Percentiles rank a stretch among this genome's conserved stretches.
Conservation (phyloP, 2,888 invertebrate species). For the Myopa testacea region DNA sequence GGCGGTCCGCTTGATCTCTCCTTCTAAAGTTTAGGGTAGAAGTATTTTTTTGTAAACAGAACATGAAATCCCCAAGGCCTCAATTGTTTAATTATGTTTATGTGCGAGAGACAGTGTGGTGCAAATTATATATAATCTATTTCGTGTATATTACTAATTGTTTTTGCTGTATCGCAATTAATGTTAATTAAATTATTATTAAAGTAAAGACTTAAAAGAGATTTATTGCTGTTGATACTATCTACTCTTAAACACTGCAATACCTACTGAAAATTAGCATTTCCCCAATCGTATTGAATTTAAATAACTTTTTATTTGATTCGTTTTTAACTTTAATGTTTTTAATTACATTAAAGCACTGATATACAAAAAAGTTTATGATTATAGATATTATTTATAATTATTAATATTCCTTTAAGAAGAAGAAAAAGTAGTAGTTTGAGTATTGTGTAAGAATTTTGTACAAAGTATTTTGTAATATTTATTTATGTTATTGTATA, state of each 20-base stretch:
- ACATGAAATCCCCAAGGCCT: neutral
- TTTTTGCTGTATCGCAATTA: neutral
- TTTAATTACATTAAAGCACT: too few relatives aligned
- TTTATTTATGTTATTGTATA: too few relatives aligned
- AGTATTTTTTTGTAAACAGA: neutral
- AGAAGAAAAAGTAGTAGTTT: too few relatives aligned
- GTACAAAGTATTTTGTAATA: too few relatives aligned
- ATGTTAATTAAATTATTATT: neutral
- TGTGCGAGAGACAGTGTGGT: neutral
- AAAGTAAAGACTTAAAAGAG: constrained; percentile 33
- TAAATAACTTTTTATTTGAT: too few relatives aligned
- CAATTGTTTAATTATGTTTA: neutral
- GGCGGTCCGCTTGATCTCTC: neutral
- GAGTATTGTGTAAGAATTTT: too few relatives aligned
- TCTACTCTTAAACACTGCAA: constrained; percentile 14
- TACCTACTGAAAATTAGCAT: too few relatives aligned
- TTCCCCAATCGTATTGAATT: too few relatives aligned
- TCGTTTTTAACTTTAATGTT: too few relatives aligned
- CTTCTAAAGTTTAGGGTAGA: neutral
- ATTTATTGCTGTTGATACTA: constrained; percentile 51
- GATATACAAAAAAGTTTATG: too few relatives aligned
- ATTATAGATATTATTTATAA: too few relatives aligned
- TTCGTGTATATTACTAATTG: neutral
- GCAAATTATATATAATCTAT: constrained; percentile 15
- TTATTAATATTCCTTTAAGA: too few relatives aligned